Percentiles rank a stretch among this genome's conserved stretches.
These are phyloP conservation scores for Cherax quadricarinatus DNA, from an alignment of 1,140 invertebrate species.

Conservation along the genomic window DNA sequence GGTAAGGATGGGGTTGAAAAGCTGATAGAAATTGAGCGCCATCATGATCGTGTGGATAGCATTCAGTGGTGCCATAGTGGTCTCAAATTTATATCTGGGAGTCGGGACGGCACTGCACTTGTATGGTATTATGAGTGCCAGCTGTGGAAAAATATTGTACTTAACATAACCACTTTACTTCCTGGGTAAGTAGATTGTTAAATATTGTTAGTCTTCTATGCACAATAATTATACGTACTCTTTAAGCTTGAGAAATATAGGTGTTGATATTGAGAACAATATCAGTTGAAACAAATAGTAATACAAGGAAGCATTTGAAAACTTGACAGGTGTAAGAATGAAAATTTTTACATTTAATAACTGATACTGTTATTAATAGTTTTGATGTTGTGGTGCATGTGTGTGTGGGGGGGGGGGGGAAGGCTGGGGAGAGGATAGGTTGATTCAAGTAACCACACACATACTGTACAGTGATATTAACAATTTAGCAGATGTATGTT, in stretches of 20 bases:
- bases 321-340: neutral
- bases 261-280: too few relatives aligned
- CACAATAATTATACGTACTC: neutral
- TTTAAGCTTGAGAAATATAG: neutral
- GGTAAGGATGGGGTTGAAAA: conserved; percentile 84
- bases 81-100: conserved; percentile 93
- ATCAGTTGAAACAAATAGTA: too few relatives aligned
- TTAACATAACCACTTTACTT: conserved; percentile 82
- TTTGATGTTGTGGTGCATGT: too few relatives aligned
- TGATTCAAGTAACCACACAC: too few relatives aligned
- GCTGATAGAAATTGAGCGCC: conserved; percentile 91
- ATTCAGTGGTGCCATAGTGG: conserved; percentile 95
- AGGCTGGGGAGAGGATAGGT: too few relatives aligned
- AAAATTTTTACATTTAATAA: too few relatives aligned
- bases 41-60: conserved; percentile 96
- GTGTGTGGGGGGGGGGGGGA: too few relatives aligned
- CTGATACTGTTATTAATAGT: too few relatives aligned
- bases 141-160: conserved; percentile 88
- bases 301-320: too few relatives aligned
- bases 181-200: conserved; percentile 56
- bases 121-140: conserved; percentile 95
- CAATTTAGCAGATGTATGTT: too few relatives aligned
- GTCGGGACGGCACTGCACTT: conserved; percentile 96
- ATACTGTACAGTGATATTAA: too few relatives aligned
- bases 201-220: neutral